Evolutionary conservation across 2,888 invertebrate genomes (phyloP).

Genomic region (Chrysolina oricalcia): DNA sequence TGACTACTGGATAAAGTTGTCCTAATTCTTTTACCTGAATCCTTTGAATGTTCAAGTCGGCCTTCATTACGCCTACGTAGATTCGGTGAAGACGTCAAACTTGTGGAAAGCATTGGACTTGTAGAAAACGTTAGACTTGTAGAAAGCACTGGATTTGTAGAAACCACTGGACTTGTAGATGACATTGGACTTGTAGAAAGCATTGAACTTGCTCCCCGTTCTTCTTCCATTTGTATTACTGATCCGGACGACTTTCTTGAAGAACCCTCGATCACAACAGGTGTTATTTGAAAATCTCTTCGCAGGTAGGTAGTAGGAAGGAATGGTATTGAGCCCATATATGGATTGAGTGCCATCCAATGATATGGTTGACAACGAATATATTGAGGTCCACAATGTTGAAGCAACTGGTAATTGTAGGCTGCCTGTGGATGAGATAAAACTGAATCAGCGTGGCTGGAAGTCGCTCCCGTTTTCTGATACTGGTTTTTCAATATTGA

Average conservation of each 20-base stretch:
- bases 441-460: no score
- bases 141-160: no score
- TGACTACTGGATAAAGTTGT: conserved; percentile 96
- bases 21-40: conserved; percentile 89
- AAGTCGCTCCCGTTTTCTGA: no score
- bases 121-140: no score
- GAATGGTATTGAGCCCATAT: conserved; percentile 64
- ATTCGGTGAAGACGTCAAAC: conserved; percentile 73
- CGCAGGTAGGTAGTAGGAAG: conserved; percentile 64
- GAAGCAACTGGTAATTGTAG: conserved; percentile 77
- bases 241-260: conserved; percentile 28
- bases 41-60: conserved; percentile 71
- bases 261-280: not conserved
- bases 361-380: conserved; percentile 66
- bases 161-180: no score
- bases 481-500: conserved; percentile 82
- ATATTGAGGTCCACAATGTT: conserved; percentile 73
- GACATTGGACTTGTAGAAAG: no score
- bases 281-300: conserved; percentile 51
- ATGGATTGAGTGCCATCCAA: conserved; percentile 43
- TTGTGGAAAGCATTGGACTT: conserved; percentile 63
- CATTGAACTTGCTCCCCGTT: no score
- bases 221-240: conserved; percentile 49
- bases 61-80: conserved; percentile 71
- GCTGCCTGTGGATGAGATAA: conserved; percentile 79